Evolutionary conservation across 2,888 invertebrate species (phyloP), one percentile per base, ranked within the genome.

Genomic region (Aquatica leii): DNA sequence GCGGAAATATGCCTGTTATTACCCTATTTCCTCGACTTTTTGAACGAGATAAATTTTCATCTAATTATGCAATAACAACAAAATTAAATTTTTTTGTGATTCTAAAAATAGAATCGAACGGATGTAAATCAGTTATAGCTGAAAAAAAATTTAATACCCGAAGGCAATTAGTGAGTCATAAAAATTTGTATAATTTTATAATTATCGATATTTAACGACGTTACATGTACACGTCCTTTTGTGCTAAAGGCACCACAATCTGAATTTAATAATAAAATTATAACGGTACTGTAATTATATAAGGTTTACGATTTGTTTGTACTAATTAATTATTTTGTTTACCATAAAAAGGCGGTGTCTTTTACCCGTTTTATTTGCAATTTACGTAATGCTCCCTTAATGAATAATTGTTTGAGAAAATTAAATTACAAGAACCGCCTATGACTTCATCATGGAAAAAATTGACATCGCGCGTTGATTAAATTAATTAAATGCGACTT

Each of bases 1-100:
- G 59, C 59, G 64, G 64, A 64, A 51, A 51, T 59, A 64, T 59
- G 64, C 59, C 54, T 64, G 54, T 59, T 56, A 59, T 50, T 59
- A 59, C 46, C 55, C 51, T 40, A 56, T 64, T 64, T 59, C 59
- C 62, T 57, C 56, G 2, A 6, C 24, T 2, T 6, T 62, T 62
- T 62, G 21, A 46, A 35, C 43, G 43, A 21, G 50, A 62, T 57
- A 46, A 62, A 62, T 56, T 12, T 55, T 20, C 52, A 52, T 57
- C 52, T 52, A 57, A 35, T 24, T 31, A 20, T 31, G 51, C 52
- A 57, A 62, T 57, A 57, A 40, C 40, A 56, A 24, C 24, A 24
- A n/a, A n/a, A n/a, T n/a, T n/a, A n/a, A 37, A 35, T 51, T 46
- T 52, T 56, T 11, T 37, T 24, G 24, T 6, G 24, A 24, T 24